Base-by-base conservation (phyloP, 64 coral and sea anemone species). In the Trachythela sp. region DNA sequence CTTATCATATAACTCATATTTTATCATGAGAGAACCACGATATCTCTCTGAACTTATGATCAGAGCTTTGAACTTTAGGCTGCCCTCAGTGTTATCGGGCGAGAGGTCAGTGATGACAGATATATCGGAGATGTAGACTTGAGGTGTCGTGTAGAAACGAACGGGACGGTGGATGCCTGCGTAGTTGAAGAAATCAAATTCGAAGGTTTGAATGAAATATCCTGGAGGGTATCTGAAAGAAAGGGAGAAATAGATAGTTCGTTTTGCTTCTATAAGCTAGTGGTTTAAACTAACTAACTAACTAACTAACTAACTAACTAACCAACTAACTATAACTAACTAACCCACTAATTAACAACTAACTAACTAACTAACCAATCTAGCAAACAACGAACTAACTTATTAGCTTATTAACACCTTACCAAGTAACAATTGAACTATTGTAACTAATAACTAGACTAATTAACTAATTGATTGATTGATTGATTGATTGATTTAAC, bases 181-280 rank as follows among this genome's bases (percentile, higher is more conserved):
- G 84, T 99, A 99, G 87, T 99, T 99, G 58, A 99, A 99, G 90
- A 99, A 99, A 83, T 99, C 96, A 92, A 99, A 99, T 18, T 89
- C 75, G 42, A 89, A 99, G 11, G 89, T 99, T 38, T 99, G 96
- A 26, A 93, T 24, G 77, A 94, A 94, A 88, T 93, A 99, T 31
- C 93, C 93, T 33, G 89, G 86, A 75, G 96, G 96, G 85, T 99
- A 95, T 88, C 96, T 99, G 49, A 14, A 39, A 48, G 5, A 48
- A 86, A 36, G n/a, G 33, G 0, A 64, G 20, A 27, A 26, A 26
- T 59, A 11, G 14, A 3, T 59, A n/a, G n/a, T 52, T 86, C 45
- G 54, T 26, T 50, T n/a, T n/a, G n/a, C n/a, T n/a, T n/a, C n/a
- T n/a, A n/a, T n/a, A n/a, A n/a, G n/a, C n/a, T n/a, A n/a, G n/a